A percentile compares a stretch with the other conserved stretches of the same genome.
Evolutionary conservation across 1,140 invertebrate species (phyloP).

Genomic region (Pseudomyrmex pallidus): DNA sequence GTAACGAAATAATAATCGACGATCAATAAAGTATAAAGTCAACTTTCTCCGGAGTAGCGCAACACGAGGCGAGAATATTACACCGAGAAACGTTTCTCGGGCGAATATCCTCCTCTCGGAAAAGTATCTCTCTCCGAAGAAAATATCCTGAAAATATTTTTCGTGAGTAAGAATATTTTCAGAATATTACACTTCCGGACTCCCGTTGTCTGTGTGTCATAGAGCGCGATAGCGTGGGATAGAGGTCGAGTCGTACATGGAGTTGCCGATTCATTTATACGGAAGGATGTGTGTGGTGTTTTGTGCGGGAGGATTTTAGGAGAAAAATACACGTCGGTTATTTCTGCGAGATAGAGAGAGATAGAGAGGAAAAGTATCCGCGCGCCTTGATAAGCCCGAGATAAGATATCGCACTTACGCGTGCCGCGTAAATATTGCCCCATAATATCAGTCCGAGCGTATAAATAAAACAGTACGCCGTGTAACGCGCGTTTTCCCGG

Average conservation of each 20-base stretch:
- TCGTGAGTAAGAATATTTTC: conserved; percentile 8
- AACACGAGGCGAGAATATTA: conserved; percentile 36
- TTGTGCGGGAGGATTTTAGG: neutral
- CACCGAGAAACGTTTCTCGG: conserved; percentile 5
- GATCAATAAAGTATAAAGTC: conserved; percentile 12
- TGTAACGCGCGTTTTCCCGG: conserved; percentile 14
- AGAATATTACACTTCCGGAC: neutral
- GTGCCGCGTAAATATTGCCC: conserved; percentile 62
- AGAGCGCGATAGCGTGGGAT: neutral
- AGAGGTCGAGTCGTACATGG: neutral
- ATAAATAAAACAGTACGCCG: conserved; percentile 69
- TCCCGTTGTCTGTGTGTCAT: neutral
- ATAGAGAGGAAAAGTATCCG: neutral
- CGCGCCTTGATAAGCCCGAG: conserved; percentile 51
- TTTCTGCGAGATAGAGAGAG: neutral
- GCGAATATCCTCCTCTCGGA: conserved; percentile 19
- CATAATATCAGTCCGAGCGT: conserved; percentile 10
- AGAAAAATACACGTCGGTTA: conserved; percentile 13
- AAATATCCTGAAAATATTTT: conserved; percentile 26
- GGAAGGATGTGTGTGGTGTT: neutral
- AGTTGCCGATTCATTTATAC: neutral
- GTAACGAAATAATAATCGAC: conserved; percentile 34
- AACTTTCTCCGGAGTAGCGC: neutral
- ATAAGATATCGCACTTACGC: conserved; percentile 65
- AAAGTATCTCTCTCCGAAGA: neutral